phyloP scores from a whole-genome alignment of 2,113 vertebrate species.

The Polyodon spathula region DNA sequence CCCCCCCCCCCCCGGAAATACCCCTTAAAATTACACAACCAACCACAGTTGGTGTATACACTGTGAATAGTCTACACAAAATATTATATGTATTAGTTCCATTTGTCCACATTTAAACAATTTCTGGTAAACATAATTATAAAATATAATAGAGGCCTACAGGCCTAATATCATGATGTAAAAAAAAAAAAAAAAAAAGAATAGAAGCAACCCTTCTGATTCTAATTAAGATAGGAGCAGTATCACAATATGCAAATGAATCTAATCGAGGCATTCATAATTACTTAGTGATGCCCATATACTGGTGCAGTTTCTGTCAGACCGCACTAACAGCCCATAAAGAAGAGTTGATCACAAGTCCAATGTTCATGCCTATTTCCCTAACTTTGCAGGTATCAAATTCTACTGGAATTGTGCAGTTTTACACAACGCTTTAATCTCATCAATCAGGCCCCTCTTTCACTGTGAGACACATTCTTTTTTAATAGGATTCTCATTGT shows the following conservation, averaged over 20 bases:
- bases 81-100: too few species aligned
- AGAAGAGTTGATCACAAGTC: constrained; percentile 34
- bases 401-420: too few species aligned
- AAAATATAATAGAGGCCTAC: constrained; percentile 36
- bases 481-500: constrained; percentile 34
- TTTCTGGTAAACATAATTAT: constrained; percentile 33
- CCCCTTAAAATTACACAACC: too few species aligned
- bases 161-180: constrained; percentile 41
- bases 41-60: too few species aligned
- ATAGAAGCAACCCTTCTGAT: constrained; percentile 42
- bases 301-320: constrained; percentile 25
- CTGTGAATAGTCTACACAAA: too few species aligned
- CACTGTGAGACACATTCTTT: constrained; percentile 38
- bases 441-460: constrained; percentile 19
- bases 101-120: constrained; percentile 22
- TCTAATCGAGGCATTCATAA: constrained; percentile 30
- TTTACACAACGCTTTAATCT: too few species aligned
- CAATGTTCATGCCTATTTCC: constrained; percentile 13
- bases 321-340: constrained; percentile 25
- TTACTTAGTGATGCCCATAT: constrained; percentile 35
- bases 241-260: constrained; percentile 31
- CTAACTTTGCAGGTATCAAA: too few species aligned
- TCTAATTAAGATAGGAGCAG: constrained; percentile 52
- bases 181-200: constrained; percentile 35
- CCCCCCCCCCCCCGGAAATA: too few species aligned